These are phyloP conservation scores for Diplogasteroides magnus DNA, from an alignment of 1,140 invertebrate genomes.

Conservation along the genomic window DNA sequence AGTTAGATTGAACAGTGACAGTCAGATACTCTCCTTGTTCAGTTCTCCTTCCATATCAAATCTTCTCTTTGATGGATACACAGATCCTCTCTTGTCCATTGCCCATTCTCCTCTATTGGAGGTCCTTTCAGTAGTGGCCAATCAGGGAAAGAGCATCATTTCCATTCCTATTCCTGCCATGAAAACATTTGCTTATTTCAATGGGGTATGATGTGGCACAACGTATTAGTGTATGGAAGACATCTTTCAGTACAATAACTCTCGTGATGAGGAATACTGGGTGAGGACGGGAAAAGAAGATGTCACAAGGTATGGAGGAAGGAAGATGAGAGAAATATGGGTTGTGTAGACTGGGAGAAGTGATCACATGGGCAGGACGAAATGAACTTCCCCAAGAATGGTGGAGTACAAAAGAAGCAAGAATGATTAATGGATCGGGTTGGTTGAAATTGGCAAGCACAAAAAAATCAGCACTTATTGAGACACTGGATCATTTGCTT, in stretches of 20 bases:
- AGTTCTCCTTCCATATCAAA: background rate
- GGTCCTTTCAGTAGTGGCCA: background rate
- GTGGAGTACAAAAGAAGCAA: background rate
- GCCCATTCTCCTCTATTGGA: background rate
- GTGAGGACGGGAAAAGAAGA: background rate
- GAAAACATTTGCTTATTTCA: background rate
- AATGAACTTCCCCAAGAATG: background rate
- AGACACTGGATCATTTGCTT: background rate
- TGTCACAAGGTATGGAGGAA: too few relatives aligned
- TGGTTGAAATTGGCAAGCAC: background rate
- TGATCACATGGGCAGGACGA: background rate
- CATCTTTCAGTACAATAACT: background rate
- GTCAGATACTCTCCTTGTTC: background rate
- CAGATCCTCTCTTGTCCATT: background rate
- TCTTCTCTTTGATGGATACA: background rate
- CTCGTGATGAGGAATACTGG: background rate
- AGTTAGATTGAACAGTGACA: background rate
- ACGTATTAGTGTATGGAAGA: background rate
- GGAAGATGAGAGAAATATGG: too few relatives aligned
- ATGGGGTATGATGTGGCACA: background rate
- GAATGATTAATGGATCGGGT: background rate
- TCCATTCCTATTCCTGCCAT: background rate
- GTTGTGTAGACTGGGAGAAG: background rate
- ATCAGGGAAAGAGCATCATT: background rate
- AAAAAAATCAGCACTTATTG: background rate